Evolutionary conservation across 2,888 invertebrate species (phyloP).

Genomic region (Agrotis segetum): DNA sequence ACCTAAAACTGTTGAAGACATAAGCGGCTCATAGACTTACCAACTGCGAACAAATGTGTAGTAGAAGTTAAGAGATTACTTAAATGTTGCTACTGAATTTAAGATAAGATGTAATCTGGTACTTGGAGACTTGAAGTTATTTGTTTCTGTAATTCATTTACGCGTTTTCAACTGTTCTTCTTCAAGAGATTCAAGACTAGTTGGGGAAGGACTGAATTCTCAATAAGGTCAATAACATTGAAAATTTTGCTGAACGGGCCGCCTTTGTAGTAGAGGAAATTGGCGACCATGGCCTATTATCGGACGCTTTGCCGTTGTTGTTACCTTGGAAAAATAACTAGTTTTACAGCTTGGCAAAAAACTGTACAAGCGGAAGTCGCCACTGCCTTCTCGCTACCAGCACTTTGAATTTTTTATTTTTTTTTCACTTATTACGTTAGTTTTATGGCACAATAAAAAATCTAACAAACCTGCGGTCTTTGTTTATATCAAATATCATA

Average conservation of each 20-base stretch:
- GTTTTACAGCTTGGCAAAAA: too few species aligned
- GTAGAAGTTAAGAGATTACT: slow-evolving; percentile 28
- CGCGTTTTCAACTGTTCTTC: background rate
- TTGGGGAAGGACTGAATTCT: background rate
- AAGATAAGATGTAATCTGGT: slow-evolving; percentile 7
- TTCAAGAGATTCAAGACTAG: background rate
- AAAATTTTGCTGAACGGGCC: background rate
- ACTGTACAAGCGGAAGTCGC: too few species aligned
- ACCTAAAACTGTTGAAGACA: slow-evolving; percentile 22
- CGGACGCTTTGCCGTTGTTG: too few species aligned
- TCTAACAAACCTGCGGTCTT: too few species aligned
- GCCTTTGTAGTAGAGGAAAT: background rate
- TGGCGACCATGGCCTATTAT: background rate
- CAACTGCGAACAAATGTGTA: slow-evolving; percentile 27
- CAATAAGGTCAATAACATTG: slow-evolving; percentile 1
- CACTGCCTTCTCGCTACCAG: too few species aligned
- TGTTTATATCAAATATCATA: too few species aligned
- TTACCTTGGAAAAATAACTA: too few species aligned
- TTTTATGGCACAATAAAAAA: too few species aligned
- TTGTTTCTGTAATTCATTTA: slow-evolving; percentile 5
- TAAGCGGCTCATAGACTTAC: slow-evolving; percentile 42
- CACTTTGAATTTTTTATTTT: too few species aligned
- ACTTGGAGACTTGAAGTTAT: background rate
- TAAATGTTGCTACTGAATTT: slow-evolving; percentile 28
- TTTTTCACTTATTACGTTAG: too few species aligned